These are phyloP conservation scores for Patella vulgata DNA, from an alignment of 1,140 invertebrate species.

Conservation along the genomic window DNA sequence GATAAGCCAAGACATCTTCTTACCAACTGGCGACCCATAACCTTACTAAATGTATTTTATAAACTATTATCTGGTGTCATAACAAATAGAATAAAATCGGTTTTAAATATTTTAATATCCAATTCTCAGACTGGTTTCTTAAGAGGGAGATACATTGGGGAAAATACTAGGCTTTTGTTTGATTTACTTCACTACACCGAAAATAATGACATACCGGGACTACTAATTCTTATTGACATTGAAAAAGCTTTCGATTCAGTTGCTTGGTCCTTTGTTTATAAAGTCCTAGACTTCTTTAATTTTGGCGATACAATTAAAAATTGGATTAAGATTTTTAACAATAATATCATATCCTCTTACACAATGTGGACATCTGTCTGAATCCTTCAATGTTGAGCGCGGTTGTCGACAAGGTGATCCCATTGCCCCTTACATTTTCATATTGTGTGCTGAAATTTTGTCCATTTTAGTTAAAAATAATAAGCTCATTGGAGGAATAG, in stretches of 20 bases:
- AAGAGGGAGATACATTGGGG: neutral
- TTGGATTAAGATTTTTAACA: slow-evolving; percentile 11
- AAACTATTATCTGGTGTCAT: too few relatives aligned
- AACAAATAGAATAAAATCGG: too few relatives aligned
- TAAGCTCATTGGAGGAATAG: too few relatives aligned
- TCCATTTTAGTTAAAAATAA: too few relatives aligned
- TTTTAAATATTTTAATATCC: too few relatives aligned
- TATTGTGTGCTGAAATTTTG: too few relatives aligned
- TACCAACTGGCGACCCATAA: too few relatives aligned
- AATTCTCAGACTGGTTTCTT: neutral
- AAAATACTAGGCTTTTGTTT: neutral
- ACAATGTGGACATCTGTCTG: slow-evolving; percentile 12
- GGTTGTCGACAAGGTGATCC: slow-evolving; percentile 24
- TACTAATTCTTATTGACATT: neutral
- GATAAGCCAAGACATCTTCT: too few relatives aligned
- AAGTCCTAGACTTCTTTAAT: slow-evolving; percentile 18
- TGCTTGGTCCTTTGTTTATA: slow-evolving; percentile 8
- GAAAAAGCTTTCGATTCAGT: neutral
- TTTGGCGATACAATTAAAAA: slow-evolving; percentile 4
- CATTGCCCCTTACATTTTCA: slow-evolving; percentile 20
- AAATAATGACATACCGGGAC: neutral
- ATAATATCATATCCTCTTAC: slow-evolving; percentile 8
- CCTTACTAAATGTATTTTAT: too few relatives aligned
- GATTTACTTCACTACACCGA: slow-evolving; percentile 1
- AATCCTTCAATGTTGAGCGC: slow-evolving; percentile 3